Conservation (phyloP, 2,113 vertebrate species). For the Gallinago paraguaiae region DNA sequence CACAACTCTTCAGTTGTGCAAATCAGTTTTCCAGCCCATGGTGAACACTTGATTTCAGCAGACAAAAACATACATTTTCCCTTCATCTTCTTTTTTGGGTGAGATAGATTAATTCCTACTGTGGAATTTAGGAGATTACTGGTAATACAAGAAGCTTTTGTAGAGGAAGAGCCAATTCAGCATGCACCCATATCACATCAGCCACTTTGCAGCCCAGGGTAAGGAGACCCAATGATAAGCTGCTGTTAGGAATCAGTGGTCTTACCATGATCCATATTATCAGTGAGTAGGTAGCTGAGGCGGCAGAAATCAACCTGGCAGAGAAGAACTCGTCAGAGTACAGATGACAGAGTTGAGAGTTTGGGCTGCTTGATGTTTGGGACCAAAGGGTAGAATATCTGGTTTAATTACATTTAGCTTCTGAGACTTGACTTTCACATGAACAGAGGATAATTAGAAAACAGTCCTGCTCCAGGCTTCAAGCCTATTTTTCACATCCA, state of each 20-base stretch:
- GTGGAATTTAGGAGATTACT: not conserved
- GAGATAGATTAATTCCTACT: not conserved
- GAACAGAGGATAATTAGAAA: slow-evolving; percentile 38
- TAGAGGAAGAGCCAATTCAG: not conserved
- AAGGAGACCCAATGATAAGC: not conserved
- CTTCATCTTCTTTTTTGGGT: not conserved
- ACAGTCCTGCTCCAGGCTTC: slow-evolving; percentile 18
- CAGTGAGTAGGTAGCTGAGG: not conserved
- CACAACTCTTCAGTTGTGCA: no score
- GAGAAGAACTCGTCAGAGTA: not conserved
- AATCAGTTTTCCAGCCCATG: not conserved
- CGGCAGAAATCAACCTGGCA: not conserved
- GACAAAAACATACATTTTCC: not conserved
- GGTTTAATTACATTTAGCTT: slow-evolving; percentile 8
- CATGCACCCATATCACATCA: not conserved
- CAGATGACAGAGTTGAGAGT: not conserved
- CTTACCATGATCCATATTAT: accelerated
- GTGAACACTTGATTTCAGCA: not conserved
- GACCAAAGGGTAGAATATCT: not conserved
- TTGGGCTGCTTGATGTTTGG: not conserved
- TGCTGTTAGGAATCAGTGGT: not conserved
- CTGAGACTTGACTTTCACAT: not conserved
- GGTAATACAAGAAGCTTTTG: not conserved
- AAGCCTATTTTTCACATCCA: slow-evolving; percentile 27
- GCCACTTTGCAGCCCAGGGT: not conserved